Base-by-base conservation (phyloP, 2,113 vertebrate species). In the Calonectris borealis region DNA sequence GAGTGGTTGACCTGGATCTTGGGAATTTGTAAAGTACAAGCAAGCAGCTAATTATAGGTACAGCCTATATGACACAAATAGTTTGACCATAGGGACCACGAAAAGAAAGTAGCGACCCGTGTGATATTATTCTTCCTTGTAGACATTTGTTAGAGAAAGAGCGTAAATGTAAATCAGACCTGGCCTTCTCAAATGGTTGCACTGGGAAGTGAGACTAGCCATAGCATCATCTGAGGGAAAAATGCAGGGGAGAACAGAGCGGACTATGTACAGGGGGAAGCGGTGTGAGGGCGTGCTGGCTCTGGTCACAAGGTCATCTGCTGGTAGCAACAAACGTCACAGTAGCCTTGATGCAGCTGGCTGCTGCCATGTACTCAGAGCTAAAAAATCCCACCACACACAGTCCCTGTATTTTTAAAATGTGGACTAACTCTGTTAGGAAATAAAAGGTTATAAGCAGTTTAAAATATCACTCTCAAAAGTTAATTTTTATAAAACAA, bases 261-360 rank as follows among this genome's bases (percentile, higher is more conserved):
- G 4, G 54, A 48, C 21, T 5, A 5, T 6, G 8, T 24, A 18
- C 18, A 61, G 46, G 32, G 24, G 49, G 40, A 69, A 25, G 22
- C 1, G 0, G 22, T 11, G 18, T 16, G 26, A 27, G 68, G 7
- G 14, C 0, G 2, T 18, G 18, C 29, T 64, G 62, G 68, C 61
- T 40, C 64, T 54, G 29, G 51, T 58, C 26, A 44, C 26, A 42
- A 57, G 31, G 57, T 60, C 21, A 3, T 40, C 25, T 52, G 17
- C 55, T 52, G 36, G 34, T n/a, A 29, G 49, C 66, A 31, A 73
- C 36, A 88, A 69, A 25, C 5, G 54, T 7, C 1, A 0, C 26
- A n/a, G 20, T 2, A 40, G 25, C 26, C 31, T 46, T 29, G n/a
- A 42, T n/a, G 40, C 22, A 81, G 51, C 62, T 61, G 66, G n/a